Evolutionary conservation across 2,113 vertebrate genomes (phyloP).

Genomic region (Anolis carolinensis): DNA sequence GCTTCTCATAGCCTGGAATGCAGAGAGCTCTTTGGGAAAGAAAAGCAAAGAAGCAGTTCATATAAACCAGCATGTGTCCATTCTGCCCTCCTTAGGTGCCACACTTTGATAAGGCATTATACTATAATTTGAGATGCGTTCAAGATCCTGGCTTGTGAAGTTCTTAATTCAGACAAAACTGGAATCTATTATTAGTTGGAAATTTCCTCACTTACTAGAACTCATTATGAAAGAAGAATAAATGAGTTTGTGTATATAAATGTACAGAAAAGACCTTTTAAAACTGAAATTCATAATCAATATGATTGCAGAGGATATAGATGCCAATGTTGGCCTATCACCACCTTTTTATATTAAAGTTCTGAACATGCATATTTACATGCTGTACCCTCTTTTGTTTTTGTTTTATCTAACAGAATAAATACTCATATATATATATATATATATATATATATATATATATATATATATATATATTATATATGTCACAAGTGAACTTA

Average conservation of each 20-base stretch:
- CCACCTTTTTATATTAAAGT: not conserved
- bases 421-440: not conserved
- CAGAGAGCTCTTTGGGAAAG: constrained; percentile 59
- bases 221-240: not conserved
- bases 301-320: too few relatives aligned
- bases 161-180: not conserved
- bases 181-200: not conserved
- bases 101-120: not conserved
- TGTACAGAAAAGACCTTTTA: not conserved
- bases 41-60: not conserved
- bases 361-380: not conserved
- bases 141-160: not conserved
- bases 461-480: too few relatives aligned
- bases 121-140: not conserved
- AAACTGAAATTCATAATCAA: not conserved
- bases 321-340: too few relatives aligned
- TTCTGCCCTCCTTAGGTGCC: not conserved
- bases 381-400: not conserved
- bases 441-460: too few relatives aligned
- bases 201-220: not conserved
- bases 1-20: constrained; percentile 73
- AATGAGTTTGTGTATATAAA: not conserved
- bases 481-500: not conserved
- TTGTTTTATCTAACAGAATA: not conserved
- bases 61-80: not conserved